Percentiles rank a stretch among this genome's conserved stretches.
phyloP scores from a whole-genome alignment of 2,888 invertebrate genomes.

The Oscheius myriophilus region DNA sequence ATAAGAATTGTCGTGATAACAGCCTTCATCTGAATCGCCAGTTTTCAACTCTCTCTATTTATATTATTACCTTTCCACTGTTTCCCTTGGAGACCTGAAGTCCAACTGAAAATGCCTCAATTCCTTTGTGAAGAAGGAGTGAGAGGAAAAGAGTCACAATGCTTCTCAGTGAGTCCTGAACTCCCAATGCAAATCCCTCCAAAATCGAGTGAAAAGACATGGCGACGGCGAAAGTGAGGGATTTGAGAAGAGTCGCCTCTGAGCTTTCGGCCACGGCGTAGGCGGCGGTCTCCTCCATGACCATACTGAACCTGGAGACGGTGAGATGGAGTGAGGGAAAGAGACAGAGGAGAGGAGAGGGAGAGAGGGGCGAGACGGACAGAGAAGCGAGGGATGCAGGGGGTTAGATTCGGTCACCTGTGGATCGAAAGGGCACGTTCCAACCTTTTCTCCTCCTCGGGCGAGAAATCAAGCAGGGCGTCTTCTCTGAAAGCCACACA shows the following conservation, averaged over 20 bases:
- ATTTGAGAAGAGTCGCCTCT: conserved; percentile 55
- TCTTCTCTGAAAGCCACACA: conserved; percentile 28
- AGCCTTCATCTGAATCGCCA: conserved; percentile 31
- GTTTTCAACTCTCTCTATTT: background rate
- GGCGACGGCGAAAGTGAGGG: conserved; percentile 69
- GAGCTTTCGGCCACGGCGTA: conserved; percentile 44
- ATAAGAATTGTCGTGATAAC: conserved; percentile 70
- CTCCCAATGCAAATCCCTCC: conserved; percentile 69
- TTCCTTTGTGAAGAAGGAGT: conserved; percentile 73
- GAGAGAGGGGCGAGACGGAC: conserved; percentile 15
- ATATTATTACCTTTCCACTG: conserved; percentile 33
- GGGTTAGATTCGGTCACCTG: conserved; percentile 18
- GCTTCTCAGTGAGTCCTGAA: conserved; percentile 54
- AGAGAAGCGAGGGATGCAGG: background rate
- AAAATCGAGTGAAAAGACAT: conserved; percentile 69
- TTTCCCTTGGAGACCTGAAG: conserved; percentile 70
- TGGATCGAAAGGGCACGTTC: conserved; percentile 15
- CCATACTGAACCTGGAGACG: conserved; percentile 47
- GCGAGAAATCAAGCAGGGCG: conserved; percentile 6
- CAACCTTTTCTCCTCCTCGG: conserved; percentile 12
- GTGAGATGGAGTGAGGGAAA: conserved; percentile 1
- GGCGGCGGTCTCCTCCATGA: conserved; percentile 60
- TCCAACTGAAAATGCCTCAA: conserved; percentile 76
- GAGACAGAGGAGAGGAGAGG: conserved; percentile 3
- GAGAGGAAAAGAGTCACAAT: conserved; percentile 68